Conservation (phyloP, 2,113 vertebrate species). For the Megaptera novaeangliae region DNA sequence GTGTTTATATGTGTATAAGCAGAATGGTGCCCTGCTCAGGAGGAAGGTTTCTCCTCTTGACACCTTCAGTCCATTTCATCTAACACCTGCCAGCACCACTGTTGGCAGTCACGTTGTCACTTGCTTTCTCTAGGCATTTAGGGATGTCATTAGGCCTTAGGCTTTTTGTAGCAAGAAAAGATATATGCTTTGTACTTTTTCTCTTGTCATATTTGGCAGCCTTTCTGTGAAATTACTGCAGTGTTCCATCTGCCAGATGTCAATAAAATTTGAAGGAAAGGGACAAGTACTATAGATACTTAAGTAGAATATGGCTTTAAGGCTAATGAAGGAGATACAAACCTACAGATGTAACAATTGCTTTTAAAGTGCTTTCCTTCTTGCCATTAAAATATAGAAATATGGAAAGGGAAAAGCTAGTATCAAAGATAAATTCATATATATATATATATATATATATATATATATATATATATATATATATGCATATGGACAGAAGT, state of each 20-base stretch:
- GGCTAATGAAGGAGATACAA: background rate
- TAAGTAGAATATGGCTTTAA: background rate
- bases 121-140: conserved; percentile 17
- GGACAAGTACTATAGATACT: background rate
- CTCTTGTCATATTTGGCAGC: conserved; percentile 23
- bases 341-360: background rate
- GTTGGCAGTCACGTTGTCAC: background rate
- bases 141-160: conserved; percentile 23
- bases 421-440: background rate
- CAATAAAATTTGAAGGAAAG: conserved; percentile 43
- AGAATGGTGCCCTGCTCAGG: background rate
- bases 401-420: background rate
- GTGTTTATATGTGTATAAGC: background rate
- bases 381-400: background rate
- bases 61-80: background rate
- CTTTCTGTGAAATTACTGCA: conserved; percentile 42
- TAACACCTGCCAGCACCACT: background rate
- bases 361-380: background rate
- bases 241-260: conserved; percentile 19
- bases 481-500: background rate
- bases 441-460: too few species aligned
- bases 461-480: too few species aligned
- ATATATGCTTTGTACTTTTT: conserved; percentile 13
- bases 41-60: background rate
- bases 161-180: conserved; percentile 23